phyloP scores from a whole-genome alignment of 2,113 vertebrate genomes.

The Zonotrichia leucophrys region DNA sequence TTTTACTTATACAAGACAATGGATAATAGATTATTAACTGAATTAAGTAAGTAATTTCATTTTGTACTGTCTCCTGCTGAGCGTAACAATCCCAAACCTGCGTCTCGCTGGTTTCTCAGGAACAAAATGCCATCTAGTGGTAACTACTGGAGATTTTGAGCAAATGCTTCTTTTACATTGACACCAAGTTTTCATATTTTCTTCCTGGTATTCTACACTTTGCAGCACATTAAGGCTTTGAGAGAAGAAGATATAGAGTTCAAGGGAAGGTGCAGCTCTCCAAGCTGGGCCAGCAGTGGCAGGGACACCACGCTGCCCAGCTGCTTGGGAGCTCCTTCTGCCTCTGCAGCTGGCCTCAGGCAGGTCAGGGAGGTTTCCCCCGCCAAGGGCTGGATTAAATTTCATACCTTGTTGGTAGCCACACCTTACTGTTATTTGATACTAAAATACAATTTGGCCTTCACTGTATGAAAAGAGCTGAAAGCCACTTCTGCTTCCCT shows the following conservation, averaged over 20 bases:
- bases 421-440: background rate
- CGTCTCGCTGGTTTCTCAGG: slow-evolving; percentile 10
- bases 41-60: slow-evolving; percentile 24
- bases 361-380: background rate
- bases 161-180: background rate
- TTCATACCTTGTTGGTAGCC: background rate
- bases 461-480: background rate
- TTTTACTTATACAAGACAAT: slow-evolving; percentile 10
- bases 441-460: background rate
- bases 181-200: background rate
- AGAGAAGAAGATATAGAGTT: background rate
- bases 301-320: rapidly evolving
- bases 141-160: background rate
- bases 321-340: background rate
- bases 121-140: slow-evolving; percentile 71
- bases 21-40: background rate
- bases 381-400: background rate
- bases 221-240: background rate
- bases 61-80: background rate
- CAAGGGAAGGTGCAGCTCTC: background rate
- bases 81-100: background rate
- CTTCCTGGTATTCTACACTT: background rate
- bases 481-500: background rate
- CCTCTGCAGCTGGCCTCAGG: background rate
- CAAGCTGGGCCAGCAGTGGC: background rate